Evolutionary conservation across 2,888 invertebrate species (phyloP).

Genomic region (Xestia sexstrigata): DNA sequence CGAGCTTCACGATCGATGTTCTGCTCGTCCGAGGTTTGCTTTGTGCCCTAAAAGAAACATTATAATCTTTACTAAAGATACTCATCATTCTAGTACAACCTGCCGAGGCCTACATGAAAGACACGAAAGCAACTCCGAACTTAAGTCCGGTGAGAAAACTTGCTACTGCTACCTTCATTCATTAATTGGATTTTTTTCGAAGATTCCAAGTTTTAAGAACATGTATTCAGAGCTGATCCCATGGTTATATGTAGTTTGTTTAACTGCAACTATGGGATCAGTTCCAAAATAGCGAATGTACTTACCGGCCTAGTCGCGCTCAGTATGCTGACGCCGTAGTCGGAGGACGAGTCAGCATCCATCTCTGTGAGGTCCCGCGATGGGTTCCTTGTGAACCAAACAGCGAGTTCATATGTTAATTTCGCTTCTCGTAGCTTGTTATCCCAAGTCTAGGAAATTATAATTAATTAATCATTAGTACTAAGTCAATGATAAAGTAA

Average conservation of each 20-base stretch:
- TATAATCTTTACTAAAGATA: neutral
- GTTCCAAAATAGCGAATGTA: neutral
- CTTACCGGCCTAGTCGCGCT: constrained; percentile 55
- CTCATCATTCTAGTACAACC: neutral
- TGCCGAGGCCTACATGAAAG: neutral
- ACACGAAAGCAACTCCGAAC: neutral
- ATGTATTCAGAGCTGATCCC: neutral
- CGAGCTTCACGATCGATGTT: constrained; percentile 79
- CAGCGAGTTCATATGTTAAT: constrained; percentile 89
- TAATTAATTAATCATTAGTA: neutral
- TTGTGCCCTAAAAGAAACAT: constrained; percentile 55
- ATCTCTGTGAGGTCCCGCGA: constrained; percentile 75
- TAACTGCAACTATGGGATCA: neutral
- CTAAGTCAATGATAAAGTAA: neutral
- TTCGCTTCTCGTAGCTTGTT: constrained; percentile 94
- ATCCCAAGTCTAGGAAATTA: constrained; percentile 91
- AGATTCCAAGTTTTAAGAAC: neutral
- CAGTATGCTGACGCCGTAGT: constrained; percentile 65
- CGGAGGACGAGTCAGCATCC: constrained; percentile 77
- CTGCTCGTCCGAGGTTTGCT: constrained; percentile 74
- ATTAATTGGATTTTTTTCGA: neutral
- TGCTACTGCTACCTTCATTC: too few species aligned
- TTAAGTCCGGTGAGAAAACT: neutral
- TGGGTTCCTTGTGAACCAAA: constrained; percentile 78
- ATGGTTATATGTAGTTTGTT: neutral